Evolutionary conservation across 1,140 invertebrate species (phyloP), one percentile per base, ranked within the genome.

Genomic region (Zaprionus capensis): DNA sequence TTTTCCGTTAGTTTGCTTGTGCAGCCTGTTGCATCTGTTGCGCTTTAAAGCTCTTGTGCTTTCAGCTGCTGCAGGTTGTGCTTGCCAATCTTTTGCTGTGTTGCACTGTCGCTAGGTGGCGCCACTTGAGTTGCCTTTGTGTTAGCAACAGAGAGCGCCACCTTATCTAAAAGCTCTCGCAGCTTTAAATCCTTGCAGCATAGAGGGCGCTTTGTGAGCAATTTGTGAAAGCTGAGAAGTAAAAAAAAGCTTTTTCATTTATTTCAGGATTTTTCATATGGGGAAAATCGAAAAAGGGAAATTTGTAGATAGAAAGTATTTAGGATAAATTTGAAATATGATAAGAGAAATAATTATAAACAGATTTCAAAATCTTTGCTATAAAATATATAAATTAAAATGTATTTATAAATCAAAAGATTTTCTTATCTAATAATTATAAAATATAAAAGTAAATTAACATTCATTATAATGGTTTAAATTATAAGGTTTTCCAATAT

Each of bases 21-120:
- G 20, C 11, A 53, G 72, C 74, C 67, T 84, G 71, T 82, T 85
- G 76, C 68, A 26, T 34, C 38, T n/a, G 17, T 9, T 4, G 15
- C 53, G 65, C 81, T 64, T 72, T 69, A 4, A 66, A 68, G 65
- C 68, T 58, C 28, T 7, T 7, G 11, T 46, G 41, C 53, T 56
- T 63, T 64, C 17, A 44, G 36, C 38, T 24, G 22, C 58, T 22
- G n/a, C 0, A 2, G 6, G 5, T 1, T 17, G 7, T 17, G 41
- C 44, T 4, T 49, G 20, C 1, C 12, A 31, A 72, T 28, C 20
- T 67, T 55, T 36, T 20, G 22, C 11, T 2, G 3, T 24, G 5
- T 17, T 17, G 31, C 31, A 6, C 4, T 1, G 34, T 53, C 51
- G 44, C 3, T 44, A 79, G 80, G 36, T 79, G 61, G 41, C 68